A percentile compares a stretch with the other conserved stretches of the same genome.
These are phyloP conservation scores for Stenodera caucasica DNA, from an alignment of 2,888 invertebrate species.

Conservation along the genomic window DNA sequence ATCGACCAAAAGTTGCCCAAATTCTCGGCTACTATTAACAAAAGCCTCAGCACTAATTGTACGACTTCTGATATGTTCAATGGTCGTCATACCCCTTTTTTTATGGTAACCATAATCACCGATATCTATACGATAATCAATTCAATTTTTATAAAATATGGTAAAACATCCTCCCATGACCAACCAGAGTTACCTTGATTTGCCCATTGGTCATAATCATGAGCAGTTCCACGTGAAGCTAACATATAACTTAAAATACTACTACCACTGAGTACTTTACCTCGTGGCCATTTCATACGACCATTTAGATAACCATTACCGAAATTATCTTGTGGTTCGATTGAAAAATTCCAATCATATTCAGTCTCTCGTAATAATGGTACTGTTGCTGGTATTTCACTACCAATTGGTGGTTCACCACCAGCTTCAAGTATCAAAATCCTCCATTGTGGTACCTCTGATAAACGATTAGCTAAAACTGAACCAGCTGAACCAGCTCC, in stretches of 20 bases:
- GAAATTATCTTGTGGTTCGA: too few species aligned
- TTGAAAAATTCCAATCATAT: too few species aligned
- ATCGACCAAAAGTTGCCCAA: slow-evolving; percentile 70
- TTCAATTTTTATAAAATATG: slow-evolving; percentile 49
- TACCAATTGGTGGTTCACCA: slow-evolving; percentile 45
- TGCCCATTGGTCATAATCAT: too few species aligned
- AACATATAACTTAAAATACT: too few species aligned
- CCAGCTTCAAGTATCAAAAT: too few species aligned
- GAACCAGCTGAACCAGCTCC: slow-evolving; percentile 58
- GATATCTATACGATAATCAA: slow-evolving; percentile 46
- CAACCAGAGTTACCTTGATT: slow-evolving; percentile 61
- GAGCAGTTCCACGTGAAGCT: too few species aligned
- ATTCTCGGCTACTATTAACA: slow-evolving; percentile 64
- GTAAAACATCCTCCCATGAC: slow-evolving; percentile 55
- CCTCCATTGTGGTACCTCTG: slow-evolving; percentile 69
- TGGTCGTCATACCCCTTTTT: slow-evolving; percentile 37
- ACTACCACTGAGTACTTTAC: too few species aligned
- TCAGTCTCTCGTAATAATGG: slow-evolving; percentile 57
- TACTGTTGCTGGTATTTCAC: slow-evolving; percentile 56
- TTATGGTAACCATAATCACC: slow-evolving; percentile 49
- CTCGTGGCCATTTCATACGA: too few species aligned
- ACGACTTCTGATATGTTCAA: slow-evolving; percentile 52
- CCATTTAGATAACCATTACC: too few species aligned
- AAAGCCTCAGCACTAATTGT: slow-evolving; percentile 58
- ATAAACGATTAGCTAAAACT: slow-evolving; percentile 57